Percentiles rank a stretch among this genome's conserved stretches.
phyloP scores from a whole-genome alignment of 2,888 invertebrate genomes.

The Diadegma fenestrale region DNA sequence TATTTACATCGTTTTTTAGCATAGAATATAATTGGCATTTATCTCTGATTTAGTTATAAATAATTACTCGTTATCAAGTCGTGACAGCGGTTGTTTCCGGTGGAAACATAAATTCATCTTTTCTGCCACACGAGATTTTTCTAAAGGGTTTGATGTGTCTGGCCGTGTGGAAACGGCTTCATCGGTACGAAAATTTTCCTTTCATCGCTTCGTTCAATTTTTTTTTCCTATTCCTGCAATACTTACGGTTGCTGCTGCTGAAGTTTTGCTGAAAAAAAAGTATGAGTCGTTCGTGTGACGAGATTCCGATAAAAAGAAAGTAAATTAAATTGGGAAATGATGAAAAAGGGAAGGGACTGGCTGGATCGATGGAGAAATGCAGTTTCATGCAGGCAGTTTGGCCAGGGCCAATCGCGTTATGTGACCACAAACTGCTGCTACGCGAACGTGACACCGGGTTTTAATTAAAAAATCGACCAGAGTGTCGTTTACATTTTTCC shows the following conservation, averaged over 20 bases:
- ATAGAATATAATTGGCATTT: too few relatives aligned
- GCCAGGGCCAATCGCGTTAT: conserved; percentile 38
- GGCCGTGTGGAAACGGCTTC: background rate
- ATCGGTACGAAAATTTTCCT: conserved; percentile 1
- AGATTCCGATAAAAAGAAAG: conserved; percentile 36
- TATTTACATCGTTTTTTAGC: too few relatives aligned
- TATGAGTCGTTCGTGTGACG: conserved; percentile 8
- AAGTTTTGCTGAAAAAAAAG: conserved; percentile 3
- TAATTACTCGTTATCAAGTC: too few relatives aligned
- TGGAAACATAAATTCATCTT: background rate
- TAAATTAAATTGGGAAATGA: conserved; percentile 41
- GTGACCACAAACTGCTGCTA: conserved; percentile 21
- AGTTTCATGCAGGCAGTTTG: conserved; percentile 26
- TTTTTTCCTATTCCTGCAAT: conserved; percentile 17
- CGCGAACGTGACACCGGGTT: conserved; percentile 66
- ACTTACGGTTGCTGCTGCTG: background rate
- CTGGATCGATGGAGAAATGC: conserved; percentile 53
- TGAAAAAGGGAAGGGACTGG: conserved; percentile 20
- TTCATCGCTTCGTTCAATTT: conserved; percentile 7
- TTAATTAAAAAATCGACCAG: conserved; percentile 76
- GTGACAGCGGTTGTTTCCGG: background rate
- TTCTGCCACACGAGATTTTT: conserved; percentile 14
- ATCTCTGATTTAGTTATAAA: too few relatives aligned
- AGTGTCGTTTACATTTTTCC: conserved; percentile 58
- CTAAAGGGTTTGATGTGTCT: background rate